Percentiles rank a stretch among this genome's conserved stretches.
Conservation (phyloP, 1,140 invertebrate species). For the Cydia splendana region DNA sequence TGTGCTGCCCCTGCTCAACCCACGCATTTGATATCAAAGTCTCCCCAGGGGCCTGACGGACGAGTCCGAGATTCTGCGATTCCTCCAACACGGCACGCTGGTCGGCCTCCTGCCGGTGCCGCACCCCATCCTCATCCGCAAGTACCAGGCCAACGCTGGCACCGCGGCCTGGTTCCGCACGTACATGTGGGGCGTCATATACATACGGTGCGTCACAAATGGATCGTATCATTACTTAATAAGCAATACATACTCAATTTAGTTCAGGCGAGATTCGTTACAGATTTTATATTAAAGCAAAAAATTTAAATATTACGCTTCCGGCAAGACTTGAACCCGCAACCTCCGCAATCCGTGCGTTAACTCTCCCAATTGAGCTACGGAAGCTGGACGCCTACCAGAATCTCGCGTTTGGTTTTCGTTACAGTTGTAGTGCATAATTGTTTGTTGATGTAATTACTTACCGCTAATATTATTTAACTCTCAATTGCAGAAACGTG, state of each 20-base stretch:
- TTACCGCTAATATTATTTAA: not conserved
- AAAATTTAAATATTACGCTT: no score
- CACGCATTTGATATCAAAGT: not conserved
- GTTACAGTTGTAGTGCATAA: no score
- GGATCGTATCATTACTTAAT: not conserved
- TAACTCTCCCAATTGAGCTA: no score
- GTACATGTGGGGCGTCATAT: conserved; percentile 99
- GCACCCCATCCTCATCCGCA: conserved; percentile 98
- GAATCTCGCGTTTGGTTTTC: no score
- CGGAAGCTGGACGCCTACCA: no score
- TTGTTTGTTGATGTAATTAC: no score
- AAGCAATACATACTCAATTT: no score
- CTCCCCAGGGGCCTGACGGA: conserved; percentile 95
- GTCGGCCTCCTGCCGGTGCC: conserved; percentile 98
- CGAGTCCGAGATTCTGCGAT: conserved; percentile 99
- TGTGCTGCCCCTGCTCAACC: no score
- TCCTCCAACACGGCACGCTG: conserved; percentile 98
- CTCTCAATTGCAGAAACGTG: conserved; percentile 89
- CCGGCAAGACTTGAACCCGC: no score
- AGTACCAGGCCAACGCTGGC: conserved; percentile 98
- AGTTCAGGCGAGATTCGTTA: no score
- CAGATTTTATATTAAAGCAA: no score
- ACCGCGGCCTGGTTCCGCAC: conserved; percentile 99
- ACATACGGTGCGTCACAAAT: conserved; percentile 86
- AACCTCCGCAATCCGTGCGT: no score